Evolutionary conservation across 2,888 invertebrate genomes (phyloP), one percentile per base, ranked within the genome.

Genomic region (Aquatica leii): DNA sequence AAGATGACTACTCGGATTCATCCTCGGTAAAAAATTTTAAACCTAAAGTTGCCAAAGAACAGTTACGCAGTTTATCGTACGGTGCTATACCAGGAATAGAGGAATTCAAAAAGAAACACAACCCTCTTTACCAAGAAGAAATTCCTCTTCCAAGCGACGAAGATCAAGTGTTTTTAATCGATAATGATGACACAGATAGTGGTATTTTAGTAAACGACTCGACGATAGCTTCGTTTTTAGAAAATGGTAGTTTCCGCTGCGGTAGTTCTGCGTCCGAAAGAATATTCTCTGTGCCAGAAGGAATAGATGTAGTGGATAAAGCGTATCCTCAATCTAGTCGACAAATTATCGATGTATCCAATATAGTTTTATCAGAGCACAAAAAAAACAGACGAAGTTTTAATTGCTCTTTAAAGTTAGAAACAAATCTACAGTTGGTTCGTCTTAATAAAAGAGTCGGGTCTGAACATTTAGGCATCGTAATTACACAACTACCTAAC

Each of bases 191-290:
- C 80, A 88, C 88, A 62, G 91, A 91, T 78, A 90, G 90, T 21
- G 91, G 91, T 37, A 91, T 91, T 71, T 83, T 90, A 76, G 89
- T 90, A 72, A 90, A 89, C 74, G 90, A 90, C 76, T 90, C 90
- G 0, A 87, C 88, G 6, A 88, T 87, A 52, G 89, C 88, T 59
- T 89, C 89, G 1, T 83, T 89, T 65, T 84, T 89, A 66, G 86
- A 86, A 60, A 84, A 84, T 74, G 85, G 85, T 70, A 82, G 84
- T 75, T 83, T 84, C 24, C 80, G 84, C 0, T 85, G 85, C 73
- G 84, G 84, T 73, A 85, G 85, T 75, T 84, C 85, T 15, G 83
- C 84, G 41, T 84, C 85, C 63, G 14, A 14, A 17, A 43, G 41
- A 43, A 43, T n/a, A n/a, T n/a, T n/a, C n/a, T n/a, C n/a, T n/a